phyloP scores from a whole-genome alignment of 2,113 vertebrate species.

The Dipodomys ordii region DNA sequence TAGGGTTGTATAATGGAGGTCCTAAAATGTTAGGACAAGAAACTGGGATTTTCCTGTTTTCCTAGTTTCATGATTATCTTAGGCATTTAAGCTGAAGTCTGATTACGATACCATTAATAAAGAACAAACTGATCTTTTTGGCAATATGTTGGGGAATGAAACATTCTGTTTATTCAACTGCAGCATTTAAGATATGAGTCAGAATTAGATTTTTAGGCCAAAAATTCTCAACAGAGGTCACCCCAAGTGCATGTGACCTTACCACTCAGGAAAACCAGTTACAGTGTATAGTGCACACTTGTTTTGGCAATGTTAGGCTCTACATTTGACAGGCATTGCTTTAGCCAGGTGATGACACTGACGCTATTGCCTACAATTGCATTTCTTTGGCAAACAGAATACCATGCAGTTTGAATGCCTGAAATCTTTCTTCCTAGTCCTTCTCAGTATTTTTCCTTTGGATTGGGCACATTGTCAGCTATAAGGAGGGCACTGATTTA shows the following conservation, averaged over 20 bases:
- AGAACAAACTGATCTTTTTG: conserved; percentile 31
- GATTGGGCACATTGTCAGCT: not conserved
- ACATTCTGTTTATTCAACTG: not conserved
- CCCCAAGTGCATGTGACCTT: not conserved
- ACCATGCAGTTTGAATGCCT: conserved; percentile 44
- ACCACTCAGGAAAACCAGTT: not conserved
- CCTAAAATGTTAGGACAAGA: not conserved
- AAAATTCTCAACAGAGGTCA: not conserved
- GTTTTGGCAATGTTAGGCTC: not conserved
- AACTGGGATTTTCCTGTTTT: not conserved
- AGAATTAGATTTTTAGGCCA: not conserved
- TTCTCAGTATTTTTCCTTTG: conserved; percentile 28
- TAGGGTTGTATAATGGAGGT: not conserved
- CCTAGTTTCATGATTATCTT: not conserved
- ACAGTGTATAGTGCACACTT: not conserved
- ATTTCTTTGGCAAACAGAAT: not conserved
- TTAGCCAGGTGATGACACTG: not conserved
- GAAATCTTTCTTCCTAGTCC: conserved; percentile 32
- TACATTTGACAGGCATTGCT: not conserved
- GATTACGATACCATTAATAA: conserved; percentile 2
- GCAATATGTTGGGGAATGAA: not conserved
- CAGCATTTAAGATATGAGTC: not conserved
- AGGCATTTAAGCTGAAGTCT: conserved; percentile 15
- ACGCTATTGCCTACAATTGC: not conserved
- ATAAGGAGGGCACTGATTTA: conserved; percentile 40